Percentiles rank a stretch among this genome's conserved stretches.
Conservation (phyloP, 2,797 vertebrate genomes). For the Tragopan temminckii region DNA sequence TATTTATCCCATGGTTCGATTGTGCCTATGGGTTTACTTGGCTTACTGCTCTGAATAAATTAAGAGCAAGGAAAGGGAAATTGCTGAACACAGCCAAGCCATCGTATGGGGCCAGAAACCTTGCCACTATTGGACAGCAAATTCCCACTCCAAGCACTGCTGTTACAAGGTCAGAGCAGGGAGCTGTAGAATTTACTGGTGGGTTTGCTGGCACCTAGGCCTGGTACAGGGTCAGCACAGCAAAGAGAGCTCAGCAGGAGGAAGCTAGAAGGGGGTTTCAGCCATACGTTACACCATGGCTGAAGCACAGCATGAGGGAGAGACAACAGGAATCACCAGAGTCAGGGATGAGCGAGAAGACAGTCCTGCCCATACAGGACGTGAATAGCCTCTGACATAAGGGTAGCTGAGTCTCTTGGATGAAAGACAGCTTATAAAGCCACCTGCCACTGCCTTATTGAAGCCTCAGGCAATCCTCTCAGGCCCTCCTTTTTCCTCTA, state of each 20-base stretch:
- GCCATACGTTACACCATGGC: not conserved
- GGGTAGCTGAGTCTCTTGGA: not conserved
- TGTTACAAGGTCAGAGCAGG: accelerated
- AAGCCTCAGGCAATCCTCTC: not conserved
- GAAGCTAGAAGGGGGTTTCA: not conserved
- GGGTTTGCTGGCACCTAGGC: not conserved
- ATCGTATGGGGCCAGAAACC: not conserved
- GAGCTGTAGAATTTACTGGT: accelerated
- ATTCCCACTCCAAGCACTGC: not conserved
- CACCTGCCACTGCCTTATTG: not conserved
- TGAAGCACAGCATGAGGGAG: too few relatives aligned
- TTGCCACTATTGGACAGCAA: not conserved
- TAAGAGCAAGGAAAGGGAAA: not conserved
- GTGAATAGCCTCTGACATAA: not conserved
- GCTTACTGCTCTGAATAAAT: not conserved
- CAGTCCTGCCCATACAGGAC: not conserved
- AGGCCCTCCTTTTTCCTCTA: not conserved
- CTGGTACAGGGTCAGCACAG: not conserved
- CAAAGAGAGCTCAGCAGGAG: not conserved
- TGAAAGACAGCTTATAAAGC: not conserved
- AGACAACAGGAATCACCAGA: not conserved
- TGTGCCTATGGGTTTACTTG: not conserved
- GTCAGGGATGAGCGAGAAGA: not conserved
- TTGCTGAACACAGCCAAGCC: not conserved
- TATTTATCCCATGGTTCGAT: not conserved